A percentile compares a stretch with the other conserved stretches of the same genome.
Conservation (phyloP, 2,888 invertebrate species). For the Gymnosoma rotundatum region DNA sequence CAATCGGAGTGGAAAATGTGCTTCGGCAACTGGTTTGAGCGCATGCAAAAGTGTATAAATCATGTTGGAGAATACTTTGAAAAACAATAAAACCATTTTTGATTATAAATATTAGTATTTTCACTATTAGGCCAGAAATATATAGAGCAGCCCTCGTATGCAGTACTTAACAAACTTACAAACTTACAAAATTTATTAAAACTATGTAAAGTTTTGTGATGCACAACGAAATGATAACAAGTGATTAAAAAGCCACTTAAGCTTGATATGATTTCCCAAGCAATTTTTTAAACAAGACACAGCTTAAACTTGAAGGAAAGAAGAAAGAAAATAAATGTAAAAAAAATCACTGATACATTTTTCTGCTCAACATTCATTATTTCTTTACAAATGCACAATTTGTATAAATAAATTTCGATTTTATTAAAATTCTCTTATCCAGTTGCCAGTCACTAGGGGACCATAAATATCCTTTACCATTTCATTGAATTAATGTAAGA, state of each 20-base stretch:
- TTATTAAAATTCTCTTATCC: conserved; percentile 57
- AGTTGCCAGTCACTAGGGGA: conserved; percentile 21
- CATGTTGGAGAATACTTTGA: too few species aligned
- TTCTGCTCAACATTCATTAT: background rate
- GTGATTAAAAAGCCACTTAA: conserved; percentile 25
- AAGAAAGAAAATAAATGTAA: too few species aligned
- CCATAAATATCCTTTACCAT: conserved; percentile 61
- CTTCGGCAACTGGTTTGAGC: too few species aligned
- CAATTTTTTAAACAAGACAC: background rate
- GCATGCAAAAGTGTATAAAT: too few species aligned
- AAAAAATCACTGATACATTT: conserved; percentile 19
- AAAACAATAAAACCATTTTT: too few species aligned
- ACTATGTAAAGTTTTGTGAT: too few species aligned
- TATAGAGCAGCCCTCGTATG: too few species aligned
- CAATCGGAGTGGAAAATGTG: too few species aligned
- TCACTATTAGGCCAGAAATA: too few species aligned
- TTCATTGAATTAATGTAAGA: conserved; percentile 20
- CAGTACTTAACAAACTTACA: too few species aligned
- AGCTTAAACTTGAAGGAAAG: conserved; percentile 3
- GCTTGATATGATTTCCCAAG: conserved; percentile 33
- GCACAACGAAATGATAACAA: background rate
- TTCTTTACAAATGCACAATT: conserved; percentile 48
- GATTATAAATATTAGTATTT: too few species aligned
- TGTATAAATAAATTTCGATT: conserved; percentile 51
- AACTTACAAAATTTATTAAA: background rate